A percentile compares a stretch with the other conserved stretches of the same genome.
These are phyloP conservation scores for Augochlora pura DNA, from an alignment of 1,140 invertebrate genomes.

Conservation along the genomic window DNA sequence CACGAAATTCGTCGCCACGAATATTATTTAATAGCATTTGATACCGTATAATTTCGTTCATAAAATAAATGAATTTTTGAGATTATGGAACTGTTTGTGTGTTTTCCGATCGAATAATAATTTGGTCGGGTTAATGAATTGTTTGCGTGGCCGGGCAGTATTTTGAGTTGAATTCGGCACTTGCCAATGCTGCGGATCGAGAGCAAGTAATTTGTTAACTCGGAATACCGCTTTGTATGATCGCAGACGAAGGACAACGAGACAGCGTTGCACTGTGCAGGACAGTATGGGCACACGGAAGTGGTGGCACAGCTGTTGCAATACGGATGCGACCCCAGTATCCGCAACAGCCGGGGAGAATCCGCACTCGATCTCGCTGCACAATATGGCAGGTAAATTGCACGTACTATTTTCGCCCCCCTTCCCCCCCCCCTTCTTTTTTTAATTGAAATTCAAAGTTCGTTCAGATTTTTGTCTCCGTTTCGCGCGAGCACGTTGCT, in stretches of 20 bases:
- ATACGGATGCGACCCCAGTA: constrained; percentile 92
- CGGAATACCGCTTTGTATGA: constrained; percentile 53
- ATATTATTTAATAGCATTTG: too few species aligned
- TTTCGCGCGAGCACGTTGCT: neutral
- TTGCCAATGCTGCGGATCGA: neutral
- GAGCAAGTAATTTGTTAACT: constrained; percentile 19
- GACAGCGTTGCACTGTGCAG: constrained; percentile 95
- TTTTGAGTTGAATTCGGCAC: neutral
- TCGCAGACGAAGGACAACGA: constrained; percentile 95
- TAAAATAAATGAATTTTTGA: neutral
- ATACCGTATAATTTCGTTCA: too few species aligned
- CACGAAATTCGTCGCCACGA: neutral
- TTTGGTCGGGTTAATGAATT: neutral
- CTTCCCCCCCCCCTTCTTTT: neutral
- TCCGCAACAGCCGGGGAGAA: constrained; percentile 93
- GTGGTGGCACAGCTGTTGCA: constrained; percentile 93
- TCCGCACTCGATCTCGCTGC: constrained; percentile 96
- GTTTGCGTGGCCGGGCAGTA: too few species aligned
- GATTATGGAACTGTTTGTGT: neutral
- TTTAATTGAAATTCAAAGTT: neutral
- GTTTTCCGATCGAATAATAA: neutral
- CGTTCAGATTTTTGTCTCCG: neutral
- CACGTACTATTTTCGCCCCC: neutral
- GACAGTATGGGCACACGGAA: constrained; percentile 95
- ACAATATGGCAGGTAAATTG: constrained; percentile 90